These are phyloP conservation scores for Raja brachyura DNA, from an alignment of 2,113 vertebrate species.

Conservation along the genomic window DNA sequence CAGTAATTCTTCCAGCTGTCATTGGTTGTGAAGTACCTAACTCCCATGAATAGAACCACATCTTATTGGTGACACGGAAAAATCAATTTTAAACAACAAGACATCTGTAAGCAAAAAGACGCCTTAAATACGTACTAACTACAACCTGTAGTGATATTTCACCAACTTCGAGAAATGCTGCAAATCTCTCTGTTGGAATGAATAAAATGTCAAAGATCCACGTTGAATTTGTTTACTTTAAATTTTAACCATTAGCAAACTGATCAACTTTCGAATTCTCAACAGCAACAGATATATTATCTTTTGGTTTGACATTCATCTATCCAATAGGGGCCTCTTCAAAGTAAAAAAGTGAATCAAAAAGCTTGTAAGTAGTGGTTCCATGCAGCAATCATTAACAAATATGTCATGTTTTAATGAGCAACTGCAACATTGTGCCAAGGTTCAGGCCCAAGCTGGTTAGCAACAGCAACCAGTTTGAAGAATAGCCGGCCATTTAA, in stretches of 20 bases:
- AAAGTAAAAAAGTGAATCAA: constrained; percentile 3
- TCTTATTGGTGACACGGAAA: not conserved
- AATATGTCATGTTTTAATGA: constrained; percentile 15
- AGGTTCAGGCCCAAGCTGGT: not conserved
- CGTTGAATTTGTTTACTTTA: not conserved
- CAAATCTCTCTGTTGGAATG: not conserved
- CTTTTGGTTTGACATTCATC: not conserved
- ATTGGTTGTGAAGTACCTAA: not conserved
- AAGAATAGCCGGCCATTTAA: not conserved
- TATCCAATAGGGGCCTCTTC: not conserved
- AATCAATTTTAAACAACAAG: not conserved
- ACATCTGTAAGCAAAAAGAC: not conserved
- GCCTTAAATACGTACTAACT: not conserved
- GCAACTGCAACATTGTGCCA: not conserved
- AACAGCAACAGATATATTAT: not conserved
- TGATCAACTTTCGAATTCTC: not conserved
- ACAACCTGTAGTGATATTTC: not conserved
- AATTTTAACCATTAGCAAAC: not conserved
- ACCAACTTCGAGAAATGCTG: not conserved
- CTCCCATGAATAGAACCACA: not conserved
- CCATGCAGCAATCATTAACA: not conserved
- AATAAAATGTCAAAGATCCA: not conserved
- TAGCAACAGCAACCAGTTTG: not conserved
- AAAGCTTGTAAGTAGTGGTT: not conserved
- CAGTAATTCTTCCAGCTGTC: not conserved